Conservation (phyloP, 2,888 invertebrate species). For the Priocnemis perturbator region DNA sequence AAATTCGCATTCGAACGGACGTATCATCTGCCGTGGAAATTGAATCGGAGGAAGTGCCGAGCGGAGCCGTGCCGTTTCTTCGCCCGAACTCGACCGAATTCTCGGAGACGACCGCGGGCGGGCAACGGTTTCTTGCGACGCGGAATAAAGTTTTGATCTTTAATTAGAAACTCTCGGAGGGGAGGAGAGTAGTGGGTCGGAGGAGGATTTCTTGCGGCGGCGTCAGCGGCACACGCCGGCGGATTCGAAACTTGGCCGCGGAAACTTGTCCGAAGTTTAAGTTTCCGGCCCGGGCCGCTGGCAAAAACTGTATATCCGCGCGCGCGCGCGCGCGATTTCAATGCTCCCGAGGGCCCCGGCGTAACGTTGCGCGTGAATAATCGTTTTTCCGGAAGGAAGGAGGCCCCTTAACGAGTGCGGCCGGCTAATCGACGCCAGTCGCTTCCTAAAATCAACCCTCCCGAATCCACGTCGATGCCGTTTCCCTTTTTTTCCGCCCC, state of each 20-base stretch:
- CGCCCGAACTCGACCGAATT: too few relatives aligned
- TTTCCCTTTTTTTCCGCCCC: background rate
- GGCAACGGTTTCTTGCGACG: constrained; percentile 11
- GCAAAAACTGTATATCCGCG: constrained; percentile 60
- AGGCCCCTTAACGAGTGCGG: constrained; percentile 45
- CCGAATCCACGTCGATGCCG: constrained; percentile 18
- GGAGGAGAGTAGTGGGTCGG: constrained; percentile 27
- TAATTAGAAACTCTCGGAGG: constrained; percentile 69
- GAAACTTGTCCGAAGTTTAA: constrained; percentile 66
- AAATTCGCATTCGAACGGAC: too few relatives aligned
- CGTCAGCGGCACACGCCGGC: constrained; percentile 64
- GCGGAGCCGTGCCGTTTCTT: too few relatives aligned
- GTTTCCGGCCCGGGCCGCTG: constrained; percentile 43
- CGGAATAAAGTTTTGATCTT: constrained; percentile 68
- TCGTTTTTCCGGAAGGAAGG: constrained; percentile 56
- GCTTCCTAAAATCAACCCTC: constrained; percentile 40
- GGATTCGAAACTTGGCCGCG: constrained; percentile 66
- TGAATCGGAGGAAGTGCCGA: too few relatives aligned
- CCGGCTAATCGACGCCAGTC: constrained; percentile 52
- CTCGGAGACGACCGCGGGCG: background rate
- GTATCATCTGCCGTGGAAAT: too few relatives aligned
- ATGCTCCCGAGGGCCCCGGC: constrained; percentile 37
- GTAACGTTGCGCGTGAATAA: constrained; percentile 66
- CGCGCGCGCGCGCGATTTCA: constrained; percentile 4
- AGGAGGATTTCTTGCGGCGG: constrained; percentile 55